Evolutionary conservation across 2,113 vertebrate genomes (phyloP), one percentile per base, ranked within the genome.

Genomic region (Epinephelus moara): DNA sequence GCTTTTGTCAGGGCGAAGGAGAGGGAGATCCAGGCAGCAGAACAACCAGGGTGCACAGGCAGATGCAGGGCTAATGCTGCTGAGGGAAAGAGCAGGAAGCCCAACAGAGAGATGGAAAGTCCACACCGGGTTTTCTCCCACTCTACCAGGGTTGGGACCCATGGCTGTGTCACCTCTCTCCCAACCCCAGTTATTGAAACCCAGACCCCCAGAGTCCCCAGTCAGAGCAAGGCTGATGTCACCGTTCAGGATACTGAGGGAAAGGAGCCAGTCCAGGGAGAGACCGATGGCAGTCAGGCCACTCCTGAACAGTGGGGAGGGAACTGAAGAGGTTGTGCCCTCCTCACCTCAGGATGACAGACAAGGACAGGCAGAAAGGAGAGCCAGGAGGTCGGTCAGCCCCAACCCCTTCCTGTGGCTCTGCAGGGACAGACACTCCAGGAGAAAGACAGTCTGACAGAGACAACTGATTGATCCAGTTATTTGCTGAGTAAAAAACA

Each of bases 211-310:
- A 84, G 93, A 95, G 85, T 90, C 7, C 57, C 90, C 95, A 85
- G 75, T 86, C 73, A 94, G 93, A 78, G 95, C 86, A 55, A 94
- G 83, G 59, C 91, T 96, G 86, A 81, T 88, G 74, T 94, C 93
- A 21, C 91, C 23, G 1, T 95, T 97, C 94, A 96, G 93, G 94
- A 91, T 93, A 89, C 90, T 96, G 91, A 97, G 96, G 94, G 95
- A 96, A 84, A 96, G 96, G 91, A 96, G 95, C 89, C 93, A 88
- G 91, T 97, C 96, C 88, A 96, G 96, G 92, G 96, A 97, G 83
- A 97, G 95, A 81, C 82, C 77, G 85, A 87, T 68, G 84, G 60
- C 42, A 40, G 30, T 17, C 91, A 90, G 89, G 88, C 82, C 85
- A 60, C 87, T 19, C 13, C 15, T 21, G 13, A 64, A 21, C 15